Evolutionary conservation across 1,140 invertebrate genomes (phyloP).

Genomic region (Dendrolimus punctatus): DNA sequence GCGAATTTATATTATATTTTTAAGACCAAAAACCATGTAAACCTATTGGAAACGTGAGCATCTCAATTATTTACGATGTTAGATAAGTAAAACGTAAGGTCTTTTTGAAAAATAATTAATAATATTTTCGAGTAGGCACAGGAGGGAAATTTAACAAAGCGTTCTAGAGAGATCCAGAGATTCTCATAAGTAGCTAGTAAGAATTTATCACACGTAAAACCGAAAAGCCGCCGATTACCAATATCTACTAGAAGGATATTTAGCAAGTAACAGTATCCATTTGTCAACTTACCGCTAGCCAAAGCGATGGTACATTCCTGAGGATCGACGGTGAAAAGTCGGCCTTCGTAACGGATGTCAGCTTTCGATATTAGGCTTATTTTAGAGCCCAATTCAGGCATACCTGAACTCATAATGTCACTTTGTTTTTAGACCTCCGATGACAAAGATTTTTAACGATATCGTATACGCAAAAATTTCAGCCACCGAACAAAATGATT

Average conservation of each 20-base stretch:
- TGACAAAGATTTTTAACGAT: slow-evolving; percentile 69
- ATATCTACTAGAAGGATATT: slow-evolving; percentile 11
- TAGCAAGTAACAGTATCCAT: slow-evolving; percentile 54
- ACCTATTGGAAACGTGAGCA: slow-evolving; percentile 17
- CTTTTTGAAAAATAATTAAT: slow-evolving; percentile 31
- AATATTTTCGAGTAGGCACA: slow-evolving; percentile 20
- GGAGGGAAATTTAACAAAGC: slow-evolving; percentile 27
- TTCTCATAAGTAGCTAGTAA: slow-evolving; percentile 7
- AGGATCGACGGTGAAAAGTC: slow-evolving; percentile 98
- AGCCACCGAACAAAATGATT: slow-evolving; percentile 65
- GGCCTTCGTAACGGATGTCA: slow-evolving; percentile 99
- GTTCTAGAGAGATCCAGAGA: slow-evolving; percentile 12
- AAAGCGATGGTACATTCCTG: slow-evolving; percentile 99
- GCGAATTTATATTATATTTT: slow-evolving; percentile 16
- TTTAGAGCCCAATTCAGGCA: slow-evolving; percentile 98
- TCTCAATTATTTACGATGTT: too few species aligned
- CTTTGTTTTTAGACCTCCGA: slow-evolving; percentile 52
- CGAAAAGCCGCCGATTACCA: slow-evolving; percentile 7
- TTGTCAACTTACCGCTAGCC: slow-evolving; percentile 91
- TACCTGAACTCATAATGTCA: slow-evolving; percentile 75
- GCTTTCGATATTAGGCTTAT: slow-evolving; percentile 99
- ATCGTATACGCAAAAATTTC: slow-evolving; percentile 54
- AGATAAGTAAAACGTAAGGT: neutral
- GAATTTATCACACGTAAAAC: slow-evolving; percentile 6
- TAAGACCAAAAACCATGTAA: slow-evolving; percentile 47